Percentiles rank a stretch among this genome's conserved stretches.
Conservation (phyloP, 1,140 invertebrate species). For the Panonychus citri region DNA sequence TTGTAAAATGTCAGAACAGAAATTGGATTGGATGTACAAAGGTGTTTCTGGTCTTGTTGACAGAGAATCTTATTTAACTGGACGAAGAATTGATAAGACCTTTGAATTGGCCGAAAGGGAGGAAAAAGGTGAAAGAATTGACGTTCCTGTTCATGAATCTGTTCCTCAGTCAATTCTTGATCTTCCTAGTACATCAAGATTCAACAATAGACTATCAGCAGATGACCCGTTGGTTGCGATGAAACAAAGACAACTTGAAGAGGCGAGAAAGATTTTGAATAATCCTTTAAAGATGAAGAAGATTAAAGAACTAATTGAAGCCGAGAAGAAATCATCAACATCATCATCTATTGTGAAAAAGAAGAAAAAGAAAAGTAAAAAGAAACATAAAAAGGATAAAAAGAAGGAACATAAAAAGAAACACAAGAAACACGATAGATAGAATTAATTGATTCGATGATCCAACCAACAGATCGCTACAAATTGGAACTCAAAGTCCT, state of each 20-base stretch:
- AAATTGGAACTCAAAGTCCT: no score
- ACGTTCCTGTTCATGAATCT: constrained; percentile 18
- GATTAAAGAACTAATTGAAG: constrained; percentile 42
- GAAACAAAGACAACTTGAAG: constrained; percentile 59
- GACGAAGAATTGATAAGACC: constrained; percentile 58
- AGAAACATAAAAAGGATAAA: not conserved
- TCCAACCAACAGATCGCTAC: not conserved
- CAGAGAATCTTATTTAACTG: constrained; percentile 69
- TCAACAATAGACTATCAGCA: constrained; percentile 4
- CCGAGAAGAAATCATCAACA: not conserved
- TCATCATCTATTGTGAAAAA: not conserved
- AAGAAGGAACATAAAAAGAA: not conserved
- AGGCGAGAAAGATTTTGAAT: constrained; percentile 45
- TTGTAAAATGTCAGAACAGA: constrained; percentile 6
- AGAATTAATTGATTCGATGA: no score
- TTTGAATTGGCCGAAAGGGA: constrained; percentile 42
- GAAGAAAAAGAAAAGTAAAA: not conserved
- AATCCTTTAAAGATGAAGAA: constrained; percentile 74
- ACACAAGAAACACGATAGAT: not conserved
- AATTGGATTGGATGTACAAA: constrained; percentile 78
- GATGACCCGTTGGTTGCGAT: constrained; percentile 72
- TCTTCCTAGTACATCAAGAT: constrained; percentile 13
- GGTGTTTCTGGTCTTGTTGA: constrained; percentile 45
- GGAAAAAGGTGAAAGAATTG: constrained; percentile 22
- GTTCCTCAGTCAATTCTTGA: constrained; percentile 46